Evolutionary conservation across 2,113 vertebrate species (phyloP), one percentile per base, ranked within the genome.

Genomic region (Arothron firmamentum): DNA sequence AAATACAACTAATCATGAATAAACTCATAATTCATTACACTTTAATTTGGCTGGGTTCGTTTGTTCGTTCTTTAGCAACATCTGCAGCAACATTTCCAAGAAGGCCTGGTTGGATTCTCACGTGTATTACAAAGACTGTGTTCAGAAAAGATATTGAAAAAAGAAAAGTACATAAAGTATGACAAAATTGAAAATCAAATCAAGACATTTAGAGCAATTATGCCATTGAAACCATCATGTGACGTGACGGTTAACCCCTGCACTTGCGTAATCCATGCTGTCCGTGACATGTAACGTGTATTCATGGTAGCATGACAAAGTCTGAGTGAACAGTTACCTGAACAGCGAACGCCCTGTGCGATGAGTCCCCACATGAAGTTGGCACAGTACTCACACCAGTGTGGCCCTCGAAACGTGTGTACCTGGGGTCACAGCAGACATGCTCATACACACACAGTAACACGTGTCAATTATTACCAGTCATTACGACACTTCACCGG

Each of bases 321-420:
- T 4, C 13, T 1, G 56, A 7, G 56, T 38, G 51, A 31, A 2
- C 41, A 21, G 17, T 86, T 95, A 99, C 96, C 97, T 95, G 96
- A 94, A 86, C 96, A 99, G 56, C 93, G 93, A 79, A 99, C 96
- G 49, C 97, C 97, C 86, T 99, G 97, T 84, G 96, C 95, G 43
- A 98, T 99, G 77, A 99, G 95, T 48, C 96, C 96, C 97, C 97
- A 99, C 97, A 98, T 99, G 88, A 99, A 98, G 88, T 97, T 98
- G 88, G 97, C 97, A 70, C 97, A 99, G 86, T 96, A 98, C 81
- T 98, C 95, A 80, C 97, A 99, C 96, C 96, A 99, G 75, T 99
- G 96, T 0, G 97, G 97, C 71, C 96, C 96, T 85, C 94, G 89
- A 78, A 98, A 99, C 0, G 95, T 99, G 58, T 98, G 96, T 58